A percentile compares a stretch with the other conserved stretches of the same genome.
phyloP scores from a whole-genome alignment of 1,140 invertebrate species.

The Eupristina koningsbergeri region DNA sequence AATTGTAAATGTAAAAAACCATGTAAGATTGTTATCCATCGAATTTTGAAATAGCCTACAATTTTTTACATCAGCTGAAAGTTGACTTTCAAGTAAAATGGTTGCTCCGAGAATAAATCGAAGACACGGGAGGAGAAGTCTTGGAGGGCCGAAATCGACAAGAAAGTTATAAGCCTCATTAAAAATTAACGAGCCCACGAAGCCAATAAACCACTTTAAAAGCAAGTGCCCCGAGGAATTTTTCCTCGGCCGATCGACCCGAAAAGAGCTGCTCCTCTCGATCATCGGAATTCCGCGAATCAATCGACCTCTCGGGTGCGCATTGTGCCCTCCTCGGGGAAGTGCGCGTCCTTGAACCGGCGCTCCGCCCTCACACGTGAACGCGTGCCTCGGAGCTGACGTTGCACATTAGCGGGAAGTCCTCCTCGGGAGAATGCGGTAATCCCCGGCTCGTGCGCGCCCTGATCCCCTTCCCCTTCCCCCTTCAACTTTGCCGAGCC shows the following conservation, averaged over 20 bases:
- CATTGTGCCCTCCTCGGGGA: background rate
- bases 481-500: too few relatives aligned
- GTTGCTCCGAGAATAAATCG: background rate
- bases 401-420: background rate
- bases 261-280: too few relatives aligned
- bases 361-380: background rate
- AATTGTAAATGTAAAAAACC: too few relatives aligned
- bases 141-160: background rate
- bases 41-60: background rate
- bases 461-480: background rate
- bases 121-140: background rate
- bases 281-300: background rate
- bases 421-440: background rate
- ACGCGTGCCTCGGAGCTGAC: background rate
- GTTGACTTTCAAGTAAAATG: background rate
- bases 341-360: background rate
- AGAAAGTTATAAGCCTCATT: background rate
- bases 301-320: background rate
- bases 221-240: background rate
- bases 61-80: background rate
- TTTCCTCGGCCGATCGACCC: background rate
- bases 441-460: conserved; percentile 4
- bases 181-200: background rate
- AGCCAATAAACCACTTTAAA: background rate
- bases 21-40: background rate